Evolutionary conservation across 2,797 vertebrate genomes (phyloP).

Genomic region (Falco biarmicus): DNA sequence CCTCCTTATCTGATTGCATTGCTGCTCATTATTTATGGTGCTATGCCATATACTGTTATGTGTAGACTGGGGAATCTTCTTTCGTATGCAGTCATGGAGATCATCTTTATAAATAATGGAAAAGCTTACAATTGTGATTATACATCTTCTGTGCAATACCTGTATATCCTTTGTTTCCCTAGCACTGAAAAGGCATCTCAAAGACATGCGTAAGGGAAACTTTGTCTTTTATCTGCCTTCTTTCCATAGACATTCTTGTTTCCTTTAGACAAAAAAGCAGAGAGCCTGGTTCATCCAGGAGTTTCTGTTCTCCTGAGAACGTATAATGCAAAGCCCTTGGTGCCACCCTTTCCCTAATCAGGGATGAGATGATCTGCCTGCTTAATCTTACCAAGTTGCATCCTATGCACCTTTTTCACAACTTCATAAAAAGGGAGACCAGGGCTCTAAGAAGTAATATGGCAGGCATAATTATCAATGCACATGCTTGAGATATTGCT

Average conservation of each 20-base stretch:
- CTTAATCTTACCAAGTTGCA: neutral
- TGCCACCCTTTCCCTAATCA: neutral
- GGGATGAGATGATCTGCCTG: neutral
- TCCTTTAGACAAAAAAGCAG: neutral
- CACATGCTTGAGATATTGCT: neutral
- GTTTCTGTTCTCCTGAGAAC: neutral
- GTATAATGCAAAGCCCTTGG: neutral
- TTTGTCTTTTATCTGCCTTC: neutral
- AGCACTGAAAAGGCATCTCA: conserved; percentile 11
- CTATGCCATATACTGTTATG: neutral
- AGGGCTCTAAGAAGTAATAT: neutral
- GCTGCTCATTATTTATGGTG: conserved; percentile 49
- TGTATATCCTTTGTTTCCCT: conserved; percentile 42
- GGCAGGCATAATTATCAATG: neutral
- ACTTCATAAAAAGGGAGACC: neutral
- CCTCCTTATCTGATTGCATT: conserved; percentile 42
- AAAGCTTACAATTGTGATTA: conserved; percentile 47
- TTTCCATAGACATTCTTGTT: neutral
- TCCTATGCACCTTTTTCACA: neutral
- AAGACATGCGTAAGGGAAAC: neutral
- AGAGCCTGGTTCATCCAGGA: neutral
- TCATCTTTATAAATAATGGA: conserved; percentile 64
- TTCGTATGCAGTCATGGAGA: conserved; percentile 45
- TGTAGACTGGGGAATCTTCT: conserved; percentile 11
- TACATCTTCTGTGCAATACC: conserved; percentile 24